phyloP scores from a whole-genome alignment of 2,888 invertebrate genomes.

The Crematogaster levior region DNA sequence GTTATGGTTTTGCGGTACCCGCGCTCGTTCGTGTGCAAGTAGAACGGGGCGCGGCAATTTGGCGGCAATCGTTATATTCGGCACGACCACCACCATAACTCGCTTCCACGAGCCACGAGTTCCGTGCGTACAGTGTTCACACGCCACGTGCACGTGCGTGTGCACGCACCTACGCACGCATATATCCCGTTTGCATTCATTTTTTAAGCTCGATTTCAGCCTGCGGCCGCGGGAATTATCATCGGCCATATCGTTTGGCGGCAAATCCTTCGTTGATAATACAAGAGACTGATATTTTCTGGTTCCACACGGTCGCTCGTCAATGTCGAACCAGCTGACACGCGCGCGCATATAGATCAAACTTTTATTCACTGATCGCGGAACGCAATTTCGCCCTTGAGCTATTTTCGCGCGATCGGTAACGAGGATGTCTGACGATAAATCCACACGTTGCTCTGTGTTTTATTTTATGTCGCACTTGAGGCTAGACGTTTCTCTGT shows the following conservation, averaged over 20 bases:
- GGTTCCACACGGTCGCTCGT: conserved; percentile 3
- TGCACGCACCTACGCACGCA: background rate
- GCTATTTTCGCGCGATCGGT: conserved; percentile 47
- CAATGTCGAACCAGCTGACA: conserved; percentile 50
- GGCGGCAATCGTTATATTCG: conserved; percentile 58
- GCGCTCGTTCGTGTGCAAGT: conserved; percentile 62
- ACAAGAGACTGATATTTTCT: conserved; percentile 52
- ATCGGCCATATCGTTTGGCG: conserved; percentile 37
- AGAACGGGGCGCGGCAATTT: conserved; percentile 61
- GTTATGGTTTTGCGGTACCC: conserved; percentile 78
- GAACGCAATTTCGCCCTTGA: conserved; percentile 44
- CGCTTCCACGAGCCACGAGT: conserved; percentile 8
- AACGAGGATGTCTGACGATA: conserved; percentile 18
- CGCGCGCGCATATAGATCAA: conserved; percentile 32
- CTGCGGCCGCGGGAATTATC: conserved; percentile 48
- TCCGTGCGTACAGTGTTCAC: background rate
- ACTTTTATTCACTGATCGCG: conserved; percentile 52
- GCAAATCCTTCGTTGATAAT: conserved; percentile 41
- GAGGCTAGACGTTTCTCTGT: background rate
- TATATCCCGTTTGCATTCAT: conserved; percentile 20
- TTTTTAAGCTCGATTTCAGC: conserved; percentile 52
- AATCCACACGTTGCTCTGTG: background rate
- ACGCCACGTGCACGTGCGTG: no score
- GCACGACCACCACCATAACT: conserved; percentile 21
- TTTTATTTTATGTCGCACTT: background rate